These are phyloP conservation scores for Acridotheres tristis DNA, from an alignment of 2,797 vertebrate genomes.

Conservation along the genomic window DNA sequence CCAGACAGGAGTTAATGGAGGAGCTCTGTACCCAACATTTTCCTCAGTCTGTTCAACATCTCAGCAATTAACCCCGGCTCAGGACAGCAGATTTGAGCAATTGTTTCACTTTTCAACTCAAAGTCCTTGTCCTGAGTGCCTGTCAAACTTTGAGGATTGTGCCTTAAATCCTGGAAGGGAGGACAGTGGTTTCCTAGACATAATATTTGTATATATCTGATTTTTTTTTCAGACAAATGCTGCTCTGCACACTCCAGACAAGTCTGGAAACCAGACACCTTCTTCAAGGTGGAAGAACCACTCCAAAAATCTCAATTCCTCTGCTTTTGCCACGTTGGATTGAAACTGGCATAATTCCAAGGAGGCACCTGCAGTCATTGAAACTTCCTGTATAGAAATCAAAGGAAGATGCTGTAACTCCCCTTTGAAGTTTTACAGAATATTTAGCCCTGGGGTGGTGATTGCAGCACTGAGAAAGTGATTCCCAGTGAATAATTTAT, in stretches of 20 bases:
- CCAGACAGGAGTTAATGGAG: conserved; percentile 6
- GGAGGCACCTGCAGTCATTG: too few relatives aligned
- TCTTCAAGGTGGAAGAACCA: too few relatives aligned
- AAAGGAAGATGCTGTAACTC: too few relatives aligned
- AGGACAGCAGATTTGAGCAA: background rate
- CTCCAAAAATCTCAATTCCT: too few relatives aligned
- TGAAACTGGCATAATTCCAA: too few relatives aligned
- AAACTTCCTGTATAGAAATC: too few relatives aligned
- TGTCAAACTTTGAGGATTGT: background rate
- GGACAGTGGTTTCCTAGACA: background rate
- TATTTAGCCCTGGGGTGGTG: too few relatives aligned
- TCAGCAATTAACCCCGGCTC: conserved; percentile 4
- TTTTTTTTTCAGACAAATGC: background rate
- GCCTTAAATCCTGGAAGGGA: background rate
- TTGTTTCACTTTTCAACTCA: background rate
- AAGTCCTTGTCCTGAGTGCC: background rate
- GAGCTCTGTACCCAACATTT: background rate
- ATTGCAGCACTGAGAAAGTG: too few relatives aligned
- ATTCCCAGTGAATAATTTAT: too few relatives aligned
- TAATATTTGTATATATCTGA: background rate
- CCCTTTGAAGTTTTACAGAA: too few relatives aligned
- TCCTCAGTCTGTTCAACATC: background rate
- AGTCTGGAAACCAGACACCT: too few relatives aligned
- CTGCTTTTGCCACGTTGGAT: too few relatives aligned
- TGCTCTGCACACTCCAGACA: background rate